phyloP scores from a whole-genome alignment of 2,888 invertebrate genomes.

The Drosophila neonasuta region DNA sequence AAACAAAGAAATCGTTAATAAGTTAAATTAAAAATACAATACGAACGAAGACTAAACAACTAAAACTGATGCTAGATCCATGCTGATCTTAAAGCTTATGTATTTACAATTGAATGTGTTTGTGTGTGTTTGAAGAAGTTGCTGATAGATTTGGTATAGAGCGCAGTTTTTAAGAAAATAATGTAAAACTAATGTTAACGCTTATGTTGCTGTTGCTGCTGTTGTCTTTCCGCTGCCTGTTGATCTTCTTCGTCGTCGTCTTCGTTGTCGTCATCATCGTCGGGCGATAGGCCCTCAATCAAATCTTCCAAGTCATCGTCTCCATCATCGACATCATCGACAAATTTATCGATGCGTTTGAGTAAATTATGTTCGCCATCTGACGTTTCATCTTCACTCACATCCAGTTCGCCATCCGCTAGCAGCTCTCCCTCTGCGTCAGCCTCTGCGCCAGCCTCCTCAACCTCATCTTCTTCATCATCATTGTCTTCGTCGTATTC shows the following conservation, averaged over 20 bases:
- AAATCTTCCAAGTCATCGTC: conserved; percentile 66
- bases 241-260: conserved; percentile 38
- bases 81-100: conserved; percentile 52
- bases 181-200: conserved; percentile 39
- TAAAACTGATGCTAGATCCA: conserved; percentile 51
- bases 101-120: conserved; percentile 52
- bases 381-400: conserved; percentile 34
- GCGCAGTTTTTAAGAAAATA: conserved; percentile 68
- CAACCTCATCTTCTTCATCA: conserved; percentile 20
- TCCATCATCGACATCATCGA: conserved; percentile 68
- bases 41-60: conserved; percentile 51
- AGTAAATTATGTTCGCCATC: conserved; percentile 66
- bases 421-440: conserved; percentile 38
- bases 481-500: conserved; percentile 52
- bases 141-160: conserved; percentile 81
- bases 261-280: conserved; percentile 30
- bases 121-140: conserved; percentile 50
- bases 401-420: conserved; percentile 34
- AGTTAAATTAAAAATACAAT: conserved; percentile 64
- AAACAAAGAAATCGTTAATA: conserved; percentile 52
- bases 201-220: conserved; percentile 33
- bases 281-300: conserved; percentile 56
- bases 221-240: conserved; percentile 16
- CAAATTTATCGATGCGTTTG: conserved; percentile 74
- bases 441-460: conserved; percentile 49